phyloP scores from a whole-genome alignment of 2,797 vertebrate species.

The Sebastes diaconus region DNA sequence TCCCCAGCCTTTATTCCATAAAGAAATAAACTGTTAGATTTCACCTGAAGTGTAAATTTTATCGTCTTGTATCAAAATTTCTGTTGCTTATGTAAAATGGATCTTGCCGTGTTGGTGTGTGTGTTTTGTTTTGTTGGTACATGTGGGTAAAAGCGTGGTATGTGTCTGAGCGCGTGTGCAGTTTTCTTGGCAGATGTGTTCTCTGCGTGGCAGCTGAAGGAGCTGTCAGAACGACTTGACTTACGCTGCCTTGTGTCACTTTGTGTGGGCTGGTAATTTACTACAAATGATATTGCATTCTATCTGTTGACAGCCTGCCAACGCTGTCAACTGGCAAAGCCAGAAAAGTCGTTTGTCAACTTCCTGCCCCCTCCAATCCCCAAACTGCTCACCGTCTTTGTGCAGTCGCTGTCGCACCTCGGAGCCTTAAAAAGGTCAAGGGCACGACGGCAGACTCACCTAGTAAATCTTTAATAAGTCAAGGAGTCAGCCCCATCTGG shows the following conservation, averaged over 20 bases:
- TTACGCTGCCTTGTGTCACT: conserved; percentile 58
- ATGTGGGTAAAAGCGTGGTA: background rate
- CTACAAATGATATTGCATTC: conserved; percentile 65
- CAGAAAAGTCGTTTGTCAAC: conserved; percentile 53
- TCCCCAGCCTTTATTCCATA: background rate
- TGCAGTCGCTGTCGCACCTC: background rate
- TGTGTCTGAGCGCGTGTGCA: background rate
- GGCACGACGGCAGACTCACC: conserved; percentile 27
- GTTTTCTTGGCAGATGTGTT: conserved; percentile 23
- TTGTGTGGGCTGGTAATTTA: conserved; percentile 65
- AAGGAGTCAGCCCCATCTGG: conserved; percentile 55
- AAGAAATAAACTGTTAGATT: background rate
- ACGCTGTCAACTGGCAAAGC: conserved; percentile 51
- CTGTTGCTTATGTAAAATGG: background rate
- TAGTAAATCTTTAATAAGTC: conserved; percentile 70
- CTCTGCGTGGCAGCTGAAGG: conserved; percentile 46
- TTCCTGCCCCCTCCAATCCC: conserved; percentile 34
- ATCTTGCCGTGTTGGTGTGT: background rate
- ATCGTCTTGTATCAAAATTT: background rate
- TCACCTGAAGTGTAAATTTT: background rate
- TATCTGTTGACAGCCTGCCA: conserved; percentile 64
- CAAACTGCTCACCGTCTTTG: conserved; percentile 23
- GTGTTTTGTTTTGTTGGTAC: background rate
- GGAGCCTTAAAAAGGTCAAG: conserved; percentile 64
- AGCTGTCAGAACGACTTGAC: conserved; percentile 59